A percentile compares a stretch with the other conserved stretches of the same genome.
phyloP scores from a whole-genome alignment of 2,888 invertebrate genomes.

The Hypomecis atomaria region DNA sequence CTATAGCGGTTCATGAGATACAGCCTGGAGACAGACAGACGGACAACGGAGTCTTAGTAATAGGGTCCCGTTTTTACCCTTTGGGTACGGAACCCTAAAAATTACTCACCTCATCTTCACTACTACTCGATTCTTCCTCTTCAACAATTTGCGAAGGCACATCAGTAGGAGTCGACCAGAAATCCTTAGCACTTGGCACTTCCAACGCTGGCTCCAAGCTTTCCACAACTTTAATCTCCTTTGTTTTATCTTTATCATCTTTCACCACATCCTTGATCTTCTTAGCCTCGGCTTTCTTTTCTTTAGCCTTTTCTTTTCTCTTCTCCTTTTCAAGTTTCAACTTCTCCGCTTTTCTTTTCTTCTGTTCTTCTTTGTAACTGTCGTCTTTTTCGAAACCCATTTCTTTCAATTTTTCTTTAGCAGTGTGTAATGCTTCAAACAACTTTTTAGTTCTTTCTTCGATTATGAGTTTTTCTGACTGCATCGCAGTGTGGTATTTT shows the following conservation, averaged over 20 bases:
- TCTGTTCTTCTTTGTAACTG: constrained; percentile 40
- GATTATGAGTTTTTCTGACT: constrained; percentile 60
- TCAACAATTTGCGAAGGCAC: constrained; percentile 39
- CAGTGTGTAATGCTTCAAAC: constrained; percentile 53
- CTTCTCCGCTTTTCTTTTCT: constrained; percentile 38
- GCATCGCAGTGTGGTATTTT: constrained; percentile 70
- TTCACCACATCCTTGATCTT: constrained; percentile 8
- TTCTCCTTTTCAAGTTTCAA: constrained; percentile 41
- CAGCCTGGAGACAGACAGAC: too few relatives aligned
- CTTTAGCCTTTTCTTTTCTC: constrained; percentile 37
- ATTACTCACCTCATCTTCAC: constrained; percentile 73
- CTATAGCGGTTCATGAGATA: too few relatives aligned
- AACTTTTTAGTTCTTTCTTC: constrained; percentile 60
- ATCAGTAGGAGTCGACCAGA: constrained; percentile 60
- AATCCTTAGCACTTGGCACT: constrained; percentile 72
- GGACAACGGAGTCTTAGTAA: too few relatives aligned
- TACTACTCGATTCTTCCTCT: constrained; percentile 65
- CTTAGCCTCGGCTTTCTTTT: constrained; percentile 27
- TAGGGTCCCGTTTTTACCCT: too few relatives aligned
- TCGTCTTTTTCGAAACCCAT: constrained; percentile 49
- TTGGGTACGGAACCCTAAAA: too few relatives aligned
- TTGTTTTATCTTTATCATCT: constrained; percentile 33
- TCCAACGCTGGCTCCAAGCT: constrained; percentile 63
- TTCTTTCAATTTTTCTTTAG: constrained; percentile 48
- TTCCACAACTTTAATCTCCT: constrained; percentile 46